These are phyloP conservation scores for Phortica okadai DNA, from an alignment of 2,888 invertebrate genomes.

Conservation along the genomic window DNA sequence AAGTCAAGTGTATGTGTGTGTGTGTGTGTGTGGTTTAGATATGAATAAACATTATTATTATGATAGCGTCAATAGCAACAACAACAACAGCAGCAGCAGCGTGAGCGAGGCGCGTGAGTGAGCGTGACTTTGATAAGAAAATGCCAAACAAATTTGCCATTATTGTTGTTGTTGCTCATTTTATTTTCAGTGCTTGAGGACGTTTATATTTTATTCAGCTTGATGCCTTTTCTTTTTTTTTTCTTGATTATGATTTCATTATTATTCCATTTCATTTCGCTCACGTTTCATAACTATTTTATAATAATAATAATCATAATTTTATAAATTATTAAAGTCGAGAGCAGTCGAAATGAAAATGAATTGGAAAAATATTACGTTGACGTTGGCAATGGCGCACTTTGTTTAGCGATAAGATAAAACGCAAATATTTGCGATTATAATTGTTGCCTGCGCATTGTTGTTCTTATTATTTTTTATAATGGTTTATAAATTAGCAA, in stretches of 20 bases:
- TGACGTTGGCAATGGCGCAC: neutral
- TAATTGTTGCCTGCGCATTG: neutral
- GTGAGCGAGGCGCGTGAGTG: neutral
- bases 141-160: neutral
- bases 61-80: too few species aligned
- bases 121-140: slow-evolving; percentile 19
- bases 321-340: slow-evolving; percentile 24
- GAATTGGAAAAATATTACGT: slow-evolving; percentile 4
- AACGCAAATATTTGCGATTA: slow-evolving; percentile 24
- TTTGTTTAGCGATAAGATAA: slow-evolving; percentile 20
- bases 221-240: neutral
- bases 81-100: too few species aligned
- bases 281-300: slow-evolving; percentile 12
- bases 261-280: neutral
- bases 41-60: slow-evolving; percentile 1
- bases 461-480: slow-evolving; percentile 9
- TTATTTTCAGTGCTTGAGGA: neutral
- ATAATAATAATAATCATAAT: neutral
- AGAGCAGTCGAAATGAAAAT: slow-evolving; percentile 10
- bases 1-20: neutral
- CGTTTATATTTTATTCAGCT: neutral
- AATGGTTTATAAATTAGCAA: slow-evolving; percentile 9
- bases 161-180: slow-evolving; percentile 44
- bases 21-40: neutral
- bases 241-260: neutral